These are phyloP conservation scores for Tenthredo livida DNA, from an alignment of 2,888 invertebrate species.

Conservation along the genomic window DNA sequence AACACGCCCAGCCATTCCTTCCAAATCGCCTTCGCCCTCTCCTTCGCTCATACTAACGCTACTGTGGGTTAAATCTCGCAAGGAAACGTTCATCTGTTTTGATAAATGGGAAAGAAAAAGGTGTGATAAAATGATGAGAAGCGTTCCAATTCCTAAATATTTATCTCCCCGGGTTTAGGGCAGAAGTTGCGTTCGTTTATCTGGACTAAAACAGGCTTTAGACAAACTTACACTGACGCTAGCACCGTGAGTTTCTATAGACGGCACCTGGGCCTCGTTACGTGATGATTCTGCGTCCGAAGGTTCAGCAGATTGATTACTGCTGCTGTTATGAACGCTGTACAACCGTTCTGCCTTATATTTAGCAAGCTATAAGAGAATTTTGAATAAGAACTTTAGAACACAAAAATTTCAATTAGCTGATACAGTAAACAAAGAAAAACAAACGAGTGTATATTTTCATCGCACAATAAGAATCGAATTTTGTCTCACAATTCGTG, in stretches of 20 bases:
- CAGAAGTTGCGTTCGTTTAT: not conserved
- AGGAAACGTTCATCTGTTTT: slow-evolving; percentile 67
- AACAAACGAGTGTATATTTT: not conserved
- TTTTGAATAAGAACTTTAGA: not conserved
- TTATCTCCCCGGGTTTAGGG: not conserved
- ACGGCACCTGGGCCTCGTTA: slow-evolving; percentile 65
- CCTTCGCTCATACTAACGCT: slow-evolving; percentile 76
- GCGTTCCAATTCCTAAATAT: not conserved
- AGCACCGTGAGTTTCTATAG: slow-evolving; percentile 64
- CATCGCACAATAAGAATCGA: too few species aligned
- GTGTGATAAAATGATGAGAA: not conserved
- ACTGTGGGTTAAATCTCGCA: slow-evolving; percentile 72
- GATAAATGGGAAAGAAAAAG: not conserved
- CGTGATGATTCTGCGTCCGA: slow-evolving; percentile 71
- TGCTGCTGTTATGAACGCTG: slow-evolving; percentile 58
- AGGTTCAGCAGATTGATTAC: slow-evolving; percentile 62
- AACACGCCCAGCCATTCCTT: slow-evolving; percentile 74
- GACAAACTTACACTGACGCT: slow-evolving; percentile 63
- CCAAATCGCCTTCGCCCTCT: slow-evolving; percentile 74
- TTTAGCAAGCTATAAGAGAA: slow-evolving; percentile 65
- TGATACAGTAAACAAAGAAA: not conserved
- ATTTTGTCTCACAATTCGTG: not conserved
- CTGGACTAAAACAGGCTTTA: not conserved
- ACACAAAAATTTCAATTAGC: not conserved
- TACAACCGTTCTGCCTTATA: slow-evolving; percentile 66